phyloP scores from a whole-genome alignment of 2,888 invertebrate genomes.

The Epinotia demarniana region DNA sequence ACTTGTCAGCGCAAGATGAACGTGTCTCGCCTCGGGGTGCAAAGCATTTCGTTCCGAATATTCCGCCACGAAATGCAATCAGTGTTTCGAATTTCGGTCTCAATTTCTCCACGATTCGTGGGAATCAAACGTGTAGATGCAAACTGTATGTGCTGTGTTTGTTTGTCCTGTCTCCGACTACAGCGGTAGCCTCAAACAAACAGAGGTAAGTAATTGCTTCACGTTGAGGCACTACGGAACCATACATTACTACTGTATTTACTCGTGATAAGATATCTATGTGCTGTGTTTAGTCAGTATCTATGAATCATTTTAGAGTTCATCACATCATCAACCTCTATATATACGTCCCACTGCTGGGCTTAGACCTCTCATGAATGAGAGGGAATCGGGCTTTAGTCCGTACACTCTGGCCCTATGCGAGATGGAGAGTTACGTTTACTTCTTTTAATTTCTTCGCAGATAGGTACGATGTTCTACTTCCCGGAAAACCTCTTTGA shows the following conservation, averaged over 20 bases:
- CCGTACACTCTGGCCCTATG: too few species aligned
- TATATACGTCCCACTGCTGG: too few species aligned
- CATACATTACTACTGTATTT: conserved; percentile 1
- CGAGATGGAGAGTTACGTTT: too few species aligned
- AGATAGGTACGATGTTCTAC: too few species aligned
- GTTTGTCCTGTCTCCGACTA: conserved; percentile 3
- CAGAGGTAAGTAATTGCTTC: conserved; percentile 30
- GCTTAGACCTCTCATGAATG: too few species aligned
- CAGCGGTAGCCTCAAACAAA: not conserved
- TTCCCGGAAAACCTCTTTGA: too few species aligned
- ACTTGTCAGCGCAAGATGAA: not conserved
- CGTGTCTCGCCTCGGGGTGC: not conserved
- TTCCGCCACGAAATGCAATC: conserved; percentile 8
- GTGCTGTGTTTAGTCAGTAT: too few species aligned
- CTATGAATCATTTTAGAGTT: too few species aligned
- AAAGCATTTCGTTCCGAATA: conserved; percentile 5
- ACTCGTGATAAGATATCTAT: not conserved
- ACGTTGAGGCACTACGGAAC: not conserved
- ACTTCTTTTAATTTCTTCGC: too few species aligned
- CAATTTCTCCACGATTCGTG: conserved; percentile 2
- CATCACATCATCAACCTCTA: too few species aligned
- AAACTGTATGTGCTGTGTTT: conserved; percentile 6
- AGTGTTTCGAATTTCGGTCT: not conserved
- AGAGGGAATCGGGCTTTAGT: too few species aligned
- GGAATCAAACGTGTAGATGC: conserved; percentile 20